phyloP scores from a whole-genome alignment of 2,888 invertebrate genomes.

The Brassicogethes aeneus region DNA sequence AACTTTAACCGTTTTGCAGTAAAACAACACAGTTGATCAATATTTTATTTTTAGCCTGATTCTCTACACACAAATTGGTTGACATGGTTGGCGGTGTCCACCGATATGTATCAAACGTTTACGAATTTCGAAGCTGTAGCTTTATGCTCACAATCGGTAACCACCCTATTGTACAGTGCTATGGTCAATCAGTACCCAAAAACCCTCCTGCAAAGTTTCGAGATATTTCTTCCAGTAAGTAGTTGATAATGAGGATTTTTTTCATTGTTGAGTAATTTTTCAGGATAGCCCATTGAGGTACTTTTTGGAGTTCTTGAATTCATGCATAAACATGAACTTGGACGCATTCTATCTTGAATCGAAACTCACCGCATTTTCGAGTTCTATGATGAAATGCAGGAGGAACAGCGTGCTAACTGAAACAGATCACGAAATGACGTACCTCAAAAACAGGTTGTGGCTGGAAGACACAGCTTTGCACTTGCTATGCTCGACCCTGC shows the following conservation, averaged over 20 bases:
- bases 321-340: constrained; percentile 29
- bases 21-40: too few relatives aligned
- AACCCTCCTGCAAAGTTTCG: constrained; percentile 55
- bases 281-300: constrained; percentile 54
- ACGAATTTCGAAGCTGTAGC: constrained; percentile 25
- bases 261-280: too few relatives aligned
- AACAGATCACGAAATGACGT: constrained; percentile 39
- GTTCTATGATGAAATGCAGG: constrained; percentile 25
- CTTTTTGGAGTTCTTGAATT: constrained; percentile 31
- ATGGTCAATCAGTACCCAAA: constrained; percentile 48
- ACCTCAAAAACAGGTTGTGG: constrained; percentile 46
- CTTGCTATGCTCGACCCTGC: constrained; percentile 52
- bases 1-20: too few relatives aligned
- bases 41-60: constrained; percentile 44
- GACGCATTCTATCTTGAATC: constrained; percentile 28
- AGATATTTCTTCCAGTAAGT: constrained; percentile 61
- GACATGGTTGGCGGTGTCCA: constrained; percentile 44
- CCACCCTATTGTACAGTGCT: constrained; percentile 44
- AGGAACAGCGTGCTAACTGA: constrained; percentile 27
- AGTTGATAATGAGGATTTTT: too few relatives aligned
- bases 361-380: constrained; percentile 38
- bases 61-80: constrained; percentile 53
- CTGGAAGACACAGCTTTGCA: constrained; percentile 49
- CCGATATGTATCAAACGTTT: constrained; percentile 17
- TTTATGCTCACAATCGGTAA: constrained; percentile 22